Conservation (phyloP, 2,888 invertebrate species). For the Drosophila tanythrix region DNA sequence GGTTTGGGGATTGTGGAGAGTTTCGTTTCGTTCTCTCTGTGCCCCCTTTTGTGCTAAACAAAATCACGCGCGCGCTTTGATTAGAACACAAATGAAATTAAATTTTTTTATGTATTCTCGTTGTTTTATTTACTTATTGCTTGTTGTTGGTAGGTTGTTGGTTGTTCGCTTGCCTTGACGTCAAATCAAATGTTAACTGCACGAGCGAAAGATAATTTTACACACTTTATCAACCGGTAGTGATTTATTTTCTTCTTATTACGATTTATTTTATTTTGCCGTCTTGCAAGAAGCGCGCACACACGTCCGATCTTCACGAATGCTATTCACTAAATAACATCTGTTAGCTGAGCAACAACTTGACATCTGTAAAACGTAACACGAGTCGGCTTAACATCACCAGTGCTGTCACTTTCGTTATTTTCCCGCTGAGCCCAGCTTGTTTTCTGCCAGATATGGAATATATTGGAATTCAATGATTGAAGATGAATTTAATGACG, state of each 20-base stretch:
- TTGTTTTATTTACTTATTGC: constrained; percentile 4
- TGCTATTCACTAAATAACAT: constrained; percentile 52
- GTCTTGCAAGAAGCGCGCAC: constrained; percentile 45
- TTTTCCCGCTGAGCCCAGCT: constrained; percentile 23
- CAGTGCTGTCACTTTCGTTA: constrained; percentile 23
- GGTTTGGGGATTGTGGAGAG: constrained; percentile 13
- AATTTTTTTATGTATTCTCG: constrained; percentile 16
- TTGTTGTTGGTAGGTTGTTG: constrained; percentile 8
- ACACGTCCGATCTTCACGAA: constrained; percentile 61
- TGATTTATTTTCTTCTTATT: constrained; percentile 24
- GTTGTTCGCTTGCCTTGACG: constrained; percentile 26
- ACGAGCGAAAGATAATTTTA: constrained; percentile 32
- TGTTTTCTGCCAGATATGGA: too few species aligned
- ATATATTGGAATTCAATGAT: neutral
- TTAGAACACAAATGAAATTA: constrained; percentile 60
- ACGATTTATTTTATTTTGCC: constrained; percentile 39
- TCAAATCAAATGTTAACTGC: constrained; percentile 49
- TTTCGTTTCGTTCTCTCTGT: constrained; percentile 38
- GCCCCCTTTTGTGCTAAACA: constrained; percentile 56
- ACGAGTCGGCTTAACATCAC: constrained; percentile 20
- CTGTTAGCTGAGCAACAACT: constrained; percentile 20
- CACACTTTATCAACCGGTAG: constrained; percentile 46
- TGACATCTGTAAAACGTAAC: constrained; percentile 26
- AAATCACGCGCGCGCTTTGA: constrained; percentile 64
- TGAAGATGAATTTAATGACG: neutral